Base-by-base conservation (phyloP, 2,797 vertebrate genomes). In the Sebastes alutus region DNA sequence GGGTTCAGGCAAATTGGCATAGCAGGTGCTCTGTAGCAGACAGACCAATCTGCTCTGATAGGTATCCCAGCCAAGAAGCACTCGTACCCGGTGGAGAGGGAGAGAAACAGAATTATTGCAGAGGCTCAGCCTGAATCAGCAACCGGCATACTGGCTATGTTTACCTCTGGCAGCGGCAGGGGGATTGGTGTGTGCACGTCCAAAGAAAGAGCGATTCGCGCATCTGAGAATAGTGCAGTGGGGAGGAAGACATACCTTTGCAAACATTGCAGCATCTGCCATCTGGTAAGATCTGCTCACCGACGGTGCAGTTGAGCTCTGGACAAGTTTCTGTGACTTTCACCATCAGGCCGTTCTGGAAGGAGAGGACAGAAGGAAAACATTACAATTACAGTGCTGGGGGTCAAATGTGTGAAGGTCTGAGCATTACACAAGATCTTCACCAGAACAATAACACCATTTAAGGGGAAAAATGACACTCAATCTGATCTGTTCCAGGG, bases 211-310 rank as follows among this genome's bases (percentile, higher is more conserved):
- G 13, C 7, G 74, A 83, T 65, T 80, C 14, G 10, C 54, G 46
- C 18, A 62, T 42, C 38, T 12, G 33, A 66, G 33, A 29, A 55
- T 16, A 79, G 46, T 35, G 54, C 22, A 18, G 10, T 4, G 18
- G 59, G 66, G 29, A 11, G 46, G 11, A 71, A 66, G 54, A 66
- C 96, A 90, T 93, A 99, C 98, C 98, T 97, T 93, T 94, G 81
- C 98, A 99, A 77, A 99, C 97, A 20, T 95, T 96, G 92, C 98
- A 99, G 82, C 98, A 99, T 52, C 97, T 95, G 89, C 97, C 97
- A 84, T 99, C 98, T 0, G 97, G 98, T 75, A 99, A 83, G 80
- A 99, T 92, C 7, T 96, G 97, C 16, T 99, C 97, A 33, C 82
- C 82, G 75, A 94, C 70, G 3, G 97, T 96, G 92, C 98, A 99